phyloP scores from a whole-genome alignment of 2,797 vertebrate species.

The Phalanger gymnotis region DNA sequence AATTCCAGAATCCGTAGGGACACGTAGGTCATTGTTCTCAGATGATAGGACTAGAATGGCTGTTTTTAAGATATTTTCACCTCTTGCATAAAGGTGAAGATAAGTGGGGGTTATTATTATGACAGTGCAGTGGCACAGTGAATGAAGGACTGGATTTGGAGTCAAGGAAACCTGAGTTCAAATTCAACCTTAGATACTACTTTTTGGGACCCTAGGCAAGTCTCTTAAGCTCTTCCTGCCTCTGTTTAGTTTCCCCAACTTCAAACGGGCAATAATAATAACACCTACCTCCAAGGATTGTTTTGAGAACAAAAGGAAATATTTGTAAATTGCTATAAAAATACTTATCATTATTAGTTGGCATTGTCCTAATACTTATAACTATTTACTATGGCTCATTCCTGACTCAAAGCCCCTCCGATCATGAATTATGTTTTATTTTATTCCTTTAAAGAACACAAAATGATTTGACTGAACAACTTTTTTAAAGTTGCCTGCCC shows the following conservation, averaged over 20 bases:
- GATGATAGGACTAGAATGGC: neutral
- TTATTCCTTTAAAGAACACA: neutral
- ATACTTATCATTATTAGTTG: neutral
- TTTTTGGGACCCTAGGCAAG: neutral
- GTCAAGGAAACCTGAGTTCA: neutral
- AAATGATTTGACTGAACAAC: neutral
- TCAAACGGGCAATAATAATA: neutral
- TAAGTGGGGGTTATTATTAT: neutral
- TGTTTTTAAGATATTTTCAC: neutral
- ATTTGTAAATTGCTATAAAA: neutral
- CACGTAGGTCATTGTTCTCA: neutral
- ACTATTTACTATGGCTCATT: neutral
- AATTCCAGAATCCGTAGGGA: neutral
- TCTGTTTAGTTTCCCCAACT: neutral
- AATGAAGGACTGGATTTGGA: neutral
- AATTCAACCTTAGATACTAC: neutral
- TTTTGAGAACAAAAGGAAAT: neutral
- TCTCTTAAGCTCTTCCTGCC: neutral
- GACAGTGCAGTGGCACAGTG: neutral
- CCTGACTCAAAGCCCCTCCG: neutral
- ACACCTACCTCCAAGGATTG: neutral
- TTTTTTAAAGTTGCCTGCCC: neutral
- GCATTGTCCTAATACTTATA: neutral
- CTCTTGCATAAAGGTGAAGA: neutral
- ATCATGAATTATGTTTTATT: slow-evolving; percentile 39